Conservation (phyloP, 2,888 invertebrate genomes). For the Macrostomum cliftonense region DNA sequence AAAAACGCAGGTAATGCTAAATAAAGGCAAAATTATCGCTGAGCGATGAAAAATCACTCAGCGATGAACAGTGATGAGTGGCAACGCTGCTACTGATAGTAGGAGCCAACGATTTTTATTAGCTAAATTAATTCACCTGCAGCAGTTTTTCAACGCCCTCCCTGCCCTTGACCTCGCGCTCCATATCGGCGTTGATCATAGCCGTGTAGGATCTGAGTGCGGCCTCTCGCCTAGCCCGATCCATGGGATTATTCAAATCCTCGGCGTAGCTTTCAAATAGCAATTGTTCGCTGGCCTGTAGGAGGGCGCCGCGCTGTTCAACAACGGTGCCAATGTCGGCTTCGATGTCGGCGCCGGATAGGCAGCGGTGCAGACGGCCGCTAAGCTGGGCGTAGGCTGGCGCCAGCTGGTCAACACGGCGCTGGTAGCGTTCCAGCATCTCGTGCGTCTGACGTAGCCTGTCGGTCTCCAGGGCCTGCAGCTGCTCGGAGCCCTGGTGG, state of each 20-base stretch:
- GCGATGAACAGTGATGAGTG: too few relatives aligned
- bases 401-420: slow-evolving; percentile 48
- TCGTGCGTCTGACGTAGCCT: slow-evolving; percentile 60
- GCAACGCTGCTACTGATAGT: too few relatives aligned
- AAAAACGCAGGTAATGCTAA: too few relatives aligned
- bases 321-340: too few relatives aligned
- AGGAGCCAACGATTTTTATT: too few relatives aligned
- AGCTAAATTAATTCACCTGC: too few relatives aligned
- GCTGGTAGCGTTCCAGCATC: slow-evolving; percentile 44
- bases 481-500: slow-evolving; percentile 52
- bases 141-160: slow-evolving; percentile 44
- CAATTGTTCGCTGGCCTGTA: slow-evolving; percentile 49
- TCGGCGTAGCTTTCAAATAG: slow-evolving; percentile 85
- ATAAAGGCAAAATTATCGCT: too few relatives aligned
- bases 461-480: slow-evolving; percentile 74
- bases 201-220: slow-evolving; percentile 65
- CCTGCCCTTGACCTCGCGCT: slow-evolving; percentile 67
- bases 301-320: too few relatives aligned
- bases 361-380: too few relatives aligned
- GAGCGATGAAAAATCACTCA: too few relatives aligned
- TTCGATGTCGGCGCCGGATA: too few relatives aligned
- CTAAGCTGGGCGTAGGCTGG: neutral
- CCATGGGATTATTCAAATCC: slow-evolving; percentile 77
- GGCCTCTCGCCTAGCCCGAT: slow-evolving; percentile 66
- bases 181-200: slow-evolving; percentile 65